phyloP scores from a whole-genome alignment of 2,113 vertebrate genomes.

The Hyaena hyaena region DNA sequence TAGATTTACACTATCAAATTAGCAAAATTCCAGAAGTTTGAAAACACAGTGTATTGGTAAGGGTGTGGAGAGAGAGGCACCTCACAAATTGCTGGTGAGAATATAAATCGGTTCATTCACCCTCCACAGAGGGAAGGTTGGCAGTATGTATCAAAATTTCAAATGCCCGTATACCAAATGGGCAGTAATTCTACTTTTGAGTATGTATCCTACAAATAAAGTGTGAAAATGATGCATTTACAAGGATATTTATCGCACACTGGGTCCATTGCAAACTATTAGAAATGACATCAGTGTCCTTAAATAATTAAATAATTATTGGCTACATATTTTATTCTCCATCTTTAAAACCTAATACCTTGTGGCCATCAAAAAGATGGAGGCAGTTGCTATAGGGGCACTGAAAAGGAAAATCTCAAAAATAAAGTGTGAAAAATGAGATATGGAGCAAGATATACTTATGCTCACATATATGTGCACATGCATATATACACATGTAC shows the following conservation, averaged over 20 bases:
- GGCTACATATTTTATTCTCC: slow-evolving; percentile 37
- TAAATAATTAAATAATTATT: slow-evolving; percentile 20
- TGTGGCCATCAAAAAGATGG: slow-evolving; percentile 8
- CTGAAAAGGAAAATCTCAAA: slow-evolving; percentile 46
- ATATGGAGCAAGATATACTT: background rate
- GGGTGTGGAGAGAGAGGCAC: background rate
- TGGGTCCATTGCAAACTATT: background rate
- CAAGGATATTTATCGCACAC: background rate
- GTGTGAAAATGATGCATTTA: background rate
- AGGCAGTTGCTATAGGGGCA: background rate
- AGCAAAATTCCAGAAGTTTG: background rate
- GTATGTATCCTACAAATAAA: background rate
- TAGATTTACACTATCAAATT: background rate
- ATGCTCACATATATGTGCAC: background rate
- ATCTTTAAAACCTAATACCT: slow-evolving; percentile 43
- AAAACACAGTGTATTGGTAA: background rate
- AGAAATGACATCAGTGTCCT: background rate
- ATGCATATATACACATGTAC: background rate
- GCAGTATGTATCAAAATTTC: background rate
- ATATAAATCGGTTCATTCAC: background rate
- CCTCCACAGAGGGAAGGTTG: background rate
- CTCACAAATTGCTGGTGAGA: background rate
- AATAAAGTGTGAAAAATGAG: background rate
- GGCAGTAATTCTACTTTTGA: background rate
- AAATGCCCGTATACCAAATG: background rate